Percentiles rank a stretch among this genome's conserved stretches.
phyloP scores from a whole-genome alignment of 2,113 vertebrate species.

The Girardinichthys multiradiatus region DNA sequence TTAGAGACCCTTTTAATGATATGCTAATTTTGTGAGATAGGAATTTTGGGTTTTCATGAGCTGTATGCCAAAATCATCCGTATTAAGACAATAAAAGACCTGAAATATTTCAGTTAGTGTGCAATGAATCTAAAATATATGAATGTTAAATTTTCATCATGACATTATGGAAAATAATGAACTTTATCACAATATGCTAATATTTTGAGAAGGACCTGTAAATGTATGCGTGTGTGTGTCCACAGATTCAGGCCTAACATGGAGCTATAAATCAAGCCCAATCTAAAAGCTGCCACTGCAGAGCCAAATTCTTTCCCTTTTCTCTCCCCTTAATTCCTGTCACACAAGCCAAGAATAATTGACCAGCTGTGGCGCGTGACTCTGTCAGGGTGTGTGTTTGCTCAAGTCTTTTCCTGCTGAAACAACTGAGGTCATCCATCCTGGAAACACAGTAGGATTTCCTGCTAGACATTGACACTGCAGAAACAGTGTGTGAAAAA shows the following conservation, averaged over 20 bases:
- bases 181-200: too few species aligned
- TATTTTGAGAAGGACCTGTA: too few species aligned
- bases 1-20: too few species aligned
- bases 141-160: too few species aligned
- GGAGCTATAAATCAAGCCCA: neutral
- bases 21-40: too few species aligned
- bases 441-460: constrained; percentile 30
- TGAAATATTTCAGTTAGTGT: too few species aligned
- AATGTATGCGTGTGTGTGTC: neutral
- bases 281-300: constrained; percentile 7
- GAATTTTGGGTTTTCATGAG: too few species aligned
- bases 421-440: constrained; percentile 33
- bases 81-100: too few species aligned
- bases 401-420: constrained; percentile 35
- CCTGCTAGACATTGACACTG: constrained; percentile 20
- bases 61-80: too few species aligned
- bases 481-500: neutral
- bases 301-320: constrained; percentile 16
- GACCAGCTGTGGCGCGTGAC: constrained; percentile 24
- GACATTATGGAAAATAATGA: too few species aligned
- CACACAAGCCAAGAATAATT: constrained; percentile 22
- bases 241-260: neutral
- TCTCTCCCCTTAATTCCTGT: neutral
- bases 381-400: constrained; percentile 27
- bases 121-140: too few species aligned